Conservation (phyloP, 2,797 vertebrate genomes). For the Microcaecilia unicolor region DNA sequence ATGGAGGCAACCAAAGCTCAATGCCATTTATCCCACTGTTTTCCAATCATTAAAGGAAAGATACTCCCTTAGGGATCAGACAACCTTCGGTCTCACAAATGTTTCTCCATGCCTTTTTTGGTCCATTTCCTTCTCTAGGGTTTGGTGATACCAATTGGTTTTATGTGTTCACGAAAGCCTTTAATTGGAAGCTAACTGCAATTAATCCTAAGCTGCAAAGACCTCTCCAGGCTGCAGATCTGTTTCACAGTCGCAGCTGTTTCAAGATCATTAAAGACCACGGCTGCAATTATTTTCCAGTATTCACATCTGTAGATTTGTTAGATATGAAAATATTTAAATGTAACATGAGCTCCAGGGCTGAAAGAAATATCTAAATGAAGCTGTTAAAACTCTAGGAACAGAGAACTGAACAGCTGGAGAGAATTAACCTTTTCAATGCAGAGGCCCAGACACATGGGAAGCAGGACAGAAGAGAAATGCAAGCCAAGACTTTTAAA, state of each 20-base stretch:
- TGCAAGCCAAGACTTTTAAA: too few species aligned
- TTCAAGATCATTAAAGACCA: background rate
- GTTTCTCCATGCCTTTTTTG: constrained; percentile 3
- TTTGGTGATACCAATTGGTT: constrained; percentile 4
- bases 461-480: too few species aligned
- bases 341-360: background rate
- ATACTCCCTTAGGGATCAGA: background rate
- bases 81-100: constrained; percentile 4
- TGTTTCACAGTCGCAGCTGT: background rate
- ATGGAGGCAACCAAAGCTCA: too few species aligned
- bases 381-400: constrained; percentile 2
- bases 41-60: background rate
- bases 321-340: background rate
- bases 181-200: constrained; percentile 15
- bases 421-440: background rate
- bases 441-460: too few species aligned
- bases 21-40: too few species aligned
- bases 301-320: background rate
- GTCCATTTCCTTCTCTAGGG: constrained; percentile 6
- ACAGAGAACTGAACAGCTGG: constrained; percentile 1
- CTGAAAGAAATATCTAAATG: constrained; percentile 7
- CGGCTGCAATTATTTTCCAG: background rate
- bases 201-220: constrained; percentile 3
- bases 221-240: background rate
- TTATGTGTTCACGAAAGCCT: background rate